phyloP scores from a whole-genome alignment of 2,113 vertebrate species.

The Oreotrochilus melanogaster region DNA sequence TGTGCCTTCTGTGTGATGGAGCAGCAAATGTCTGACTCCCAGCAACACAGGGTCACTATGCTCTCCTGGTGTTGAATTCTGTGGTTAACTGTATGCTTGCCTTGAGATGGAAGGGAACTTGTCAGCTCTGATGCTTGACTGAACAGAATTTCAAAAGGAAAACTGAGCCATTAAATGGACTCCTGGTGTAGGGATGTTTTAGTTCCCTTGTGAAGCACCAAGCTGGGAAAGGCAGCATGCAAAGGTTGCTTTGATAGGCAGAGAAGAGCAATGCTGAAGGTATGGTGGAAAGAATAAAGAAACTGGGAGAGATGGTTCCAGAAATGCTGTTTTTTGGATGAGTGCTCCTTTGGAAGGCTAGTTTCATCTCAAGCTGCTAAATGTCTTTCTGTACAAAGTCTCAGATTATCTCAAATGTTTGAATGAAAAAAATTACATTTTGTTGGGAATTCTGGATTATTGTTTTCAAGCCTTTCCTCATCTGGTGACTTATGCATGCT shows the following conservation, averaged over 20 bases:
- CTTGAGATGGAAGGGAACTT: background rate
- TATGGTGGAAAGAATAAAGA: background rate
- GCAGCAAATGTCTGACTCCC: fast-evolving
- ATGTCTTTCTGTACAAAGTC: background rate
- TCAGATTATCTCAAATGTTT: background rate
- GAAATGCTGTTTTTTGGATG: background rate
- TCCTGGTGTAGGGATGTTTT: too few relatives aligned
- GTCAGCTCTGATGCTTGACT: background rate
- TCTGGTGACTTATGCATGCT: background rate
- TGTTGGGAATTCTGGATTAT: background rate
- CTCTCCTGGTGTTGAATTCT: background rate
- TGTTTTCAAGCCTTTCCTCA: background rate
- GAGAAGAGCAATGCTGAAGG: background rate
- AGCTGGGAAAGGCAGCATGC: background rate
- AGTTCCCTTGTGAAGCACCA: fast-evolving
- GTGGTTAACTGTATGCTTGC: fast-evolving
- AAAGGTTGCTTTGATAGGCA: background rate
- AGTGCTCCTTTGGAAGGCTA: background rate
- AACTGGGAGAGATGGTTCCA: background rate
- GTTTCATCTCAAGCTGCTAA: background rate
- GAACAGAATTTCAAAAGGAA: background rate
- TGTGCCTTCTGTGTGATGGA: background rate
- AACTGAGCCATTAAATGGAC: background rate
- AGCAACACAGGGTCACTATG: background rate
- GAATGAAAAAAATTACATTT: background rate